Base-by-base conservation (phyloP, 2,888 invertebrate genomes). In the Pardosa pseudoannulata region DNA sequence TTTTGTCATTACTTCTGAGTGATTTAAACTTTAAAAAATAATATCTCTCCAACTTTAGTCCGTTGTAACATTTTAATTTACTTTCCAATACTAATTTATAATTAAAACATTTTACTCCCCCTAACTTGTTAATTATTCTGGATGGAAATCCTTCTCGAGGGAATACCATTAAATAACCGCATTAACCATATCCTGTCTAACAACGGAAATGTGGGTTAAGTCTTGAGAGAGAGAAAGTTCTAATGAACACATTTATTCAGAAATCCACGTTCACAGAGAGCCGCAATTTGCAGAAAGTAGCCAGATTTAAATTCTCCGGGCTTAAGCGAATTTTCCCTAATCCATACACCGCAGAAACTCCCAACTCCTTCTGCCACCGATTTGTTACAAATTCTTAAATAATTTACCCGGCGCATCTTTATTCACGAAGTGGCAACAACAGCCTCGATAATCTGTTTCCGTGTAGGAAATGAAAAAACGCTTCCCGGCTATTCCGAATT, bases 361-460 rank as follows among this genome's bases (percentile, higher is more conserved):
- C 11, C 36, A 46, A 46, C 41, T 46, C 41, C 16, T 56, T 56
- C 19, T 23, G 23, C 56, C 56, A 5, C 56, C 56, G 5, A 3
- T 56, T 56, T 36, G 11, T 41, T 39, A 50, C 81, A 75, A 82
- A 75, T 82, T 82, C 39, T 75, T 75, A 82, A 82, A 70, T 70
- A 68, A 82, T 75, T 70, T 82, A 46, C 62, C 71, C 75, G 41
- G 11, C 65, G 56, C 39, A 67, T 68, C 74, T 75, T 75, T 64
- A 68, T 75, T 75, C 68, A 75, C 74, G 50, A 75, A 75, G 62
- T 68, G 39, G 23, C 7, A 23, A 11, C 36, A 13, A 62, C 19
- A 62, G 71, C 32, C 41, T 41, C 72, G 70, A 82, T 68, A 75
- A 67, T 50, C 74, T 50, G 23, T 36, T 28, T 62, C 39, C 74